Base-by-base conservation (phyloP, 64 coral and sea anemone genomes). In the Pocillopora verrucosa region DNA sequence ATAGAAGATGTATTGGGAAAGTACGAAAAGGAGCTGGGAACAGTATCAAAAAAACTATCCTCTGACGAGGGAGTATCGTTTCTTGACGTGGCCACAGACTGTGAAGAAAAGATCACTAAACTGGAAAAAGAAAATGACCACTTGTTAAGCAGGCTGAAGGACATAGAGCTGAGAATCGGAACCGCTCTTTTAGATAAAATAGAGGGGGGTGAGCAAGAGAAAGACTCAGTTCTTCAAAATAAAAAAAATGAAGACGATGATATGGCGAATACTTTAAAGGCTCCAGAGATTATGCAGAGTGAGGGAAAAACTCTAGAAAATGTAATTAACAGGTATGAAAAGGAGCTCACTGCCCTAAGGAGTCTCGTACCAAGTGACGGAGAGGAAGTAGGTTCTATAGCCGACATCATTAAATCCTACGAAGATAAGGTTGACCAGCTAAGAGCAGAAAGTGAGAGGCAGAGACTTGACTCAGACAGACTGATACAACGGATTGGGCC, bases 391-490 rank as follows among this genome's bases (percentile, higher is more conserved):
- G 51, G 68, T 13, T 35, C 86, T 34, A 75, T 89, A 74, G 19
- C 61, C 11, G 79, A 56, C 37, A 56, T 89, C 13, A 60, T 92
- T 36, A 56, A 87, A 58, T 69, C 80, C 36, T 88, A 91, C 73
- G 76, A 95, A 82, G 72, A 91, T 12, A 76, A 87, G n/a, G 13
- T 91, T 14, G 59, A 88, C 62, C 25, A n/a, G 15, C 74, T 91
- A 36, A 61, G 59, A 73, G 80, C 36, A 72, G 89, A 83, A 88
- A 95, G 91, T 65, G 37, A 75, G 16, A 59, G 34, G 5, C 20
- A 90, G 74, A 86, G 78, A 72, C 63, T 77, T 59, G 59, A 62
- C 11, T 74, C 58, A 22, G 80, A 74, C 17, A 73, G 34, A 62
- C 57, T 90, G 16, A 14, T 56, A 26, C 41, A 73, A 58, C 75